Evolutionary conservation across 1,140 invertebrate species (phyloP), one percentile per base, ranked within the genome.

Genomic region (Oedothorax gibbosus): DNA sequence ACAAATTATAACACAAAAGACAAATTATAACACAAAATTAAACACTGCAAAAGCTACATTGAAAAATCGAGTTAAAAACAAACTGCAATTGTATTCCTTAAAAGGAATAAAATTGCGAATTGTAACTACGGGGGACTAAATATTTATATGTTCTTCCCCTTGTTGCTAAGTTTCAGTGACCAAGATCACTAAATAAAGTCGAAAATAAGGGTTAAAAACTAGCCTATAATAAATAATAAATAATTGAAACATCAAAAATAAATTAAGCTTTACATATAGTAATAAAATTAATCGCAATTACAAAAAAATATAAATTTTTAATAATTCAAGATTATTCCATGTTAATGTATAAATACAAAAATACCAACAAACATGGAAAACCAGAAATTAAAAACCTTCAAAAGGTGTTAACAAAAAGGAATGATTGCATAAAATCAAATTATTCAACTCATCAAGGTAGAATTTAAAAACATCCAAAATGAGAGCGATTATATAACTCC

Each of bases 351-450:
- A 76, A 51, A 35, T 20, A 80, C 50, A 83, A 76, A 72, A 56
- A 20, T 62, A 60, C 21, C 56, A 79, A 79, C 77, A 79, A 79
- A 21, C 77, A 77, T 77, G 64, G 64, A 85, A 77, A 84, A 85
- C 56, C 69, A 81, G 78, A 14, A 56, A 84, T 84, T 66, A 76
- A 84, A 81, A 81, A 50, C 50, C 68, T 68, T 69, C 65, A 68
- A 49, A 80, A 68, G 77, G 53, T 11, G 35, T 15, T 15, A 81
- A 71, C 66, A 71, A 69, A 78, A 78, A 85, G 83, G 83, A 85
- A 85, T 85, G 83, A 85, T 84, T 68, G 82, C 82, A 84, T 84
- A 84, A 84, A 85, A 68, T 78, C 53, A 85, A 78, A 78, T 85
- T 78, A 85, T 85, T 78, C 64, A 49, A 71, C 21, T 78, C 66